Conservation (phyloP, 37 sponge, comb jelly and placozoan species). For the Cliona cf. orientalis region DNA sequence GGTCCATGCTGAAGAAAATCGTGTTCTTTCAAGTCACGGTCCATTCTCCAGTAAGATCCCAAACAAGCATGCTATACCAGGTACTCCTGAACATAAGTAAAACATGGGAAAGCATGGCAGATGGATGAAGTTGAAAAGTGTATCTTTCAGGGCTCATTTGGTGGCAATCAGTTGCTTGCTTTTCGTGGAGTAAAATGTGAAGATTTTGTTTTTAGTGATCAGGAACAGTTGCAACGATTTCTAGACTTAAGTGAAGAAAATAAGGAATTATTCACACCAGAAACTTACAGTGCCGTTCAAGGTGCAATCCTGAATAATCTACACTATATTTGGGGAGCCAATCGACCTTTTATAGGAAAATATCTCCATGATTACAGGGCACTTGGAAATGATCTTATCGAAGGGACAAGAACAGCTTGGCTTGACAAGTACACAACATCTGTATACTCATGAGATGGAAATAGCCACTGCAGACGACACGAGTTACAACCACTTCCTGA, state of each 20-base stretch:
- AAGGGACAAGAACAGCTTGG: neutral
- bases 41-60: neutral
- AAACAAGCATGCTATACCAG: neutral
- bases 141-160: neutral
- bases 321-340: neutral
- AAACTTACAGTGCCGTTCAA: neutral
- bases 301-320: neutral
- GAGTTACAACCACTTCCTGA: conserved; percentile 19
- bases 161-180: neutral
- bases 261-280: neutral
- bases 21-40: conserved; percentile 7
- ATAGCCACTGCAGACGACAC: neutral
- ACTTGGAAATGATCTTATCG: neutral
- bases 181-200: neutral
- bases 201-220: conserved; percentile 5
- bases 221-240: neutral
- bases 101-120: conserved; percentile 15
- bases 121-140: neutral
- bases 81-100: neutral
- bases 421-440: conserved; percentile 17
- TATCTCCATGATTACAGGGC: neutral
- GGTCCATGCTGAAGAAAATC: conserved; percentile 22
- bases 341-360: neutral
- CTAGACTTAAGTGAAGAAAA: neutral
- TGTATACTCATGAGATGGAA: neutral